Conservation (phyloP, 2,888 invertebrate genomes). For the Drosophila picticornis region DNA sequence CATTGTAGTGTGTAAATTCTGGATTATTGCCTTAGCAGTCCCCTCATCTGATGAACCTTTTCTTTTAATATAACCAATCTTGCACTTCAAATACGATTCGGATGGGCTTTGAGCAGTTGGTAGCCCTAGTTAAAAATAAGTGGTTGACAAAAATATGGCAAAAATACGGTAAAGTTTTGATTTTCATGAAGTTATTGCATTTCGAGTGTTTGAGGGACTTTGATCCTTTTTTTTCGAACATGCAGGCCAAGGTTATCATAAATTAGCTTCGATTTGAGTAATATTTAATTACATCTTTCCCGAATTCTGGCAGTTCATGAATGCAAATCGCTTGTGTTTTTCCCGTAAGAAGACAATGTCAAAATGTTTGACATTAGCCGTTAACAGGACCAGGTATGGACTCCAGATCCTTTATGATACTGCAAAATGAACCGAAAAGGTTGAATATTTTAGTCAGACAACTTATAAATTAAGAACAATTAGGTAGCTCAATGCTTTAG, state of each 20-base stretch:
- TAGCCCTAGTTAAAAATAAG: not conserved
- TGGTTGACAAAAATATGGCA: not conserved
- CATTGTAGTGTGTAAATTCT: constrained; percentile 15
- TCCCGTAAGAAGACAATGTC: not conserved
- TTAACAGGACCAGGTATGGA: not conserved
- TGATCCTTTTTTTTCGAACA: not conserved
- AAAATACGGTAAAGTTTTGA: not conserved
- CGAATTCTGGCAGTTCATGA: not conserved
- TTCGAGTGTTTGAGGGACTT: not conserved
- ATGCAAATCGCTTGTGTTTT: not conserved
- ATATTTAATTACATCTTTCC: not conserved
- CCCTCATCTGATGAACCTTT: not conserved
- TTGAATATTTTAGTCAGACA: not conserved
- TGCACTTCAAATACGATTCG: not conserved
- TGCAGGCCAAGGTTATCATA: not conserved
- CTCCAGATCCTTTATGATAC: not conserved
- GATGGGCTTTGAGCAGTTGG: not conserved
- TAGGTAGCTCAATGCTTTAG: not conserved
- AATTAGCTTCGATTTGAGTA: not conserved
- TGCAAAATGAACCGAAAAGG: not conserved
- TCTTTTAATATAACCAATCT: not conserved
- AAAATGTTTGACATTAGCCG: not conserved
- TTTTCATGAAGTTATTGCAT: not conserved
- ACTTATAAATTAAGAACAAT: not conserved
- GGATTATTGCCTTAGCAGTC: not conserved